Conservation (phyloP, 1,140 invertebrate species). For the Drosophila tani region DNA sequence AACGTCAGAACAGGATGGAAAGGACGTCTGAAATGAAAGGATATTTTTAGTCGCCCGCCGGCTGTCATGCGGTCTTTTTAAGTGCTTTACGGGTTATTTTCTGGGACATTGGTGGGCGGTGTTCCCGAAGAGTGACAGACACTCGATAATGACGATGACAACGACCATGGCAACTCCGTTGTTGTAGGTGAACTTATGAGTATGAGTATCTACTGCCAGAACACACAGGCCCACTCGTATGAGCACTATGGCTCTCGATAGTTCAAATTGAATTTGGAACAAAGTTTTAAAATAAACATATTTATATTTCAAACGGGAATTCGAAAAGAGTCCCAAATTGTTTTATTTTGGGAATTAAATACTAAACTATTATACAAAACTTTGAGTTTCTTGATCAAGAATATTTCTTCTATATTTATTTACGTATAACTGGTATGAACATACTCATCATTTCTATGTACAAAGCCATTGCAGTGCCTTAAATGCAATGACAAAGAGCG, state of each 20-base stretch:
- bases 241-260: conserved; percentile 15
- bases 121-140: conserved; percentile 44
- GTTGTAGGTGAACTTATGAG: conserved; percentile 33
- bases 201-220: conserved; percentile 8
- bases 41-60: conserved; percentile 35
- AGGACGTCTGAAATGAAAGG: conserved; percentile 5
- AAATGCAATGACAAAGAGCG: conserved; percentile 24
- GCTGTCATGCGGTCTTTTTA: conserved; percentile 77
- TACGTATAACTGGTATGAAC: background rate
- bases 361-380: no score
- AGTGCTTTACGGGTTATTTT: conserved; percentile 79
- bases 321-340: no score
- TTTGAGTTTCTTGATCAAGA: no score
- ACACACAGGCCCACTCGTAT: conserved; percentile 8
- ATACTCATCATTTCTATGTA: background rate
- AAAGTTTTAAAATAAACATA: conserved; percentile 3
- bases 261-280: conserved; percentile 50
- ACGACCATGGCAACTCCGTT: conserved; percentile 46
- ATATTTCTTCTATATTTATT: no score
- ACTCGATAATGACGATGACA: conserved; percentile 79
- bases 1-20: background rate
- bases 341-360: no score
- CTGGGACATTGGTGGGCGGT: conserved; percentile 47
- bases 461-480: background rate
- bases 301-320: no score